Evolutionary conservation across 2,888 invertebrate genomes (phyloP).

Genomic region (Hypena proboscidalis): DNA sequence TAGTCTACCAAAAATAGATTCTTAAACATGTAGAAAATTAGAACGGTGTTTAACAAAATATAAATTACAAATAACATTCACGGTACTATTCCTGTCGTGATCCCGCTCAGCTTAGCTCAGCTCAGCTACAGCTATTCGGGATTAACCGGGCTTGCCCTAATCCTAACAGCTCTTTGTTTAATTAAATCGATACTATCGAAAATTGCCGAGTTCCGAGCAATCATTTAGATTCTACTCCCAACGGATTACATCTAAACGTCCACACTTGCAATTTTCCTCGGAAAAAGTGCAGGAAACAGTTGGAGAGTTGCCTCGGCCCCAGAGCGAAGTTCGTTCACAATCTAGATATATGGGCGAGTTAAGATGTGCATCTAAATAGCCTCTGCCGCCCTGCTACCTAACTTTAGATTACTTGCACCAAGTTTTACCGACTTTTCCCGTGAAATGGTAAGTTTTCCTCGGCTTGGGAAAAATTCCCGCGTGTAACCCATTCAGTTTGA

Average conservation of each 20-base stretch:
- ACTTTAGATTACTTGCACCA: slow-evolving; percentile 85
- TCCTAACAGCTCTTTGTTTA: slow-evolving; percentile 48
- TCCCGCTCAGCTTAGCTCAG: too few species aligned
- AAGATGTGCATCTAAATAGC: slow-evolving; percentile 86
- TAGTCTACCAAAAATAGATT: too few species aligned
- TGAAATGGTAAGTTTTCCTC: slow-evolving; percentile 64
- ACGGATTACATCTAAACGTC: slow-evolving; percentile 58
- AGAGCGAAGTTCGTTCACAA: slow-evolving; percentile 69
- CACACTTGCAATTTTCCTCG: slow-evolving; percentile 60
- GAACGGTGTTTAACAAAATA: slow-evolving; percentile 7
- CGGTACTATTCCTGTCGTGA: slow-evolving; percentile 14
- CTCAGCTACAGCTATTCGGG: slow-evolving; percentile 26
- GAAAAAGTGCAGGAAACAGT: slow-evolving; percentile 47
- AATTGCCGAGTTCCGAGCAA: slow-evolving; percentile 42
- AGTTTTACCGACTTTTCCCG: slow-evolving; percentile 71
- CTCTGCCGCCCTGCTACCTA: slow-evolving; percentile 80
- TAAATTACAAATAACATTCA: slow-evolving; percentile 14
- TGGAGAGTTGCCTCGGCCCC: slow-evolving; percentile 42
- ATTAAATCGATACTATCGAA: slow-evolving; percentile 59
- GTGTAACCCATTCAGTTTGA: slow-evolving; percentile 74
- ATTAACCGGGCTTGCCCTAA: slow-evolving; percentile 31
- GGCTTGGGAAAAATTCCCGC: slow-evolving; percentile 54
- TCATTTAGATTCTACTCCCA: slow-evolving; percentile 58
- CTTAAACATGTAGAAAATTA: too few species aligned
- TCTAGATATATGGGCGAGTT: slow-evolving; percentile 84